Conservation (phyloP, 1,140 invertebrate genomes). For the Agrilus planipennis region DNA sequence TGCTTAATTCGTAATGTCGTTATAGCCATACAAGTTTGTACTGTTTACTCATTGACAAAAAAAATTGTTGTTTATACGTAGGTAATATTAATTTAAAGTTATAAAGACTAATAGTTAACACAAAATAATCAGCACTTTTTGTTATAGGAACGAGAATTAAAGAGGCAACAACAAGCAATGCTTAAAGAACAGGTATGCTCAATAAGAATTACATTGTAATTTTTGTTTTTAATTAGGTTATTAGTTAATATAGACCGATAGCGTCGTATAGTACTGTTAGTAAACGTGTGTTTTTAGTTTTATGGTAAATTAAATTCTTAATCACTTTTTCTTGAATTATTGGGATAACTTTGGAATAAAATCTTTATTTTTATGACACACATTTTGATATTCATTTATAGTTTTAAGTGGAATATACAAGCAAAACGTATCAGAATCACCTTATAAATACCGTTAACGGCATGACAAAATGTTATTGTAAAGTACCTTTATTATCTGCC, state of each 20-base stretch:
- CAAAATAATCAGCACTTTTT: slow-evolving; percentile 27
- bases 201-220: no score
- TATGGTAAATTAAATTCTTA: slow-evolving; percentile 4
- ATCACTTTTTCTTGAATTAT: slow-evolving; percentile 5
- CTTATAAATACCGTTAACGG: no score
- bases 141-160: slow-evolving; percentile 74
- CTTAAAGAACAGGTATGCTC: slow-evolving; percentile 76
- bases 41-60: slow-evolving; percentile 5
- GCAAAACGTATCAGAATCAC: no score
- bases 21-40: not conserved
- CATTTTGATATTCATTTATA: no score
- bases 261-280: not conserved
- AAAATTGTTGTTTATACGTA: slow-evolving; percentile 7
- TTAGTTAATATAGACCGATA: not conserved
- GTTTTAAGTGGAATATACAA: no score
- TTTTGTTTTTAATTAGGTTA: no score
- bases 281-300: not conserved
- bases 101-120: slow-evolving; percentile 14
- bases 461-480: no score
- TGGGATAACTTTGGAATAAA: not conserved
- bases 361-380: not conserved
- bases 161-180: slow-evolving; percentile 72
- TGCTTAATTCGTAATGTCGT: no score
- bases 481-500: no score
- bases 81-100: slow-evolving; percentile 9